A percentile compares a stretch with the other conserved stretches of the same genome.
phyloP scores from a whole-genome alignment of 1,140 invertebrate genomes.

The Pogonomyrmex californicus region DNA sequence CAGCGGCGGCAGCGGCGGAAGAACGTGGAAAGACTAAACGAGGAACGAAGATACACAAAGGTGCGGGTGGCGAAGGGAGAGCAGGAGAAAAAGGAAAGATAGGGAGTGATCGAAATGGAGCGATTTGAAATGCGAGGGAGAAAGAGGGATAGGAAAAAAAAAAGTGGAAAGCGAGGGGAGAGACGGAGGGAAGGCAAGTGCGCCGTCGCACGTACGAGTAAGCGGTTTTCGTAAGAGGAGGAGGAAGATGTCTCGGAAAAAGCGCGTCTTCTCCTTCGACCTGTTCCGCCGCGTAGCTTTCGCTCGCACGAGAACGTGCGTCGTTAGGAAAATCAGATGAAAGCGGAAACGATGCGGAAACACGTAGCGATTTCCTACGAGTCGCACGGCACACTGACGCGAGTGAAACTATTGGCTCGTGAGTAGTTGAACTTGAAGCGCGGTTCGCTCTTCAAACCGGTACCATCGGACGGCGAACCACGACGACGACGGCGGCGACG shows the following conservation, averaged over 20 bases:
- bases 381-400: conserved; percentile 34
- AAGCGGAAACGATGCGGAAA: background rate
- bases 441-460: conserved; percentile 71
- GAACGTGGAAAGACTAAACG: conserved; percentile 10
- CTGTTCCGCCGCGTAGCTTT: background rate
- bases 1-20: conserved; percentile 9
- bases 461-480: conserved; percentile 52
- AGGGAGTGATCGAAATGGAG: background rate
- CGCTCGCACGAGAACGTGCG: background rate
- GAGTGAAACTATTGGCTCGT: background rate
- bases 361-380: conserved; percentile 15
- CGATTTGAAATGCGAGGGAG: background rate
- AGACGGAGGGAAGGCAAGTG: background rate
- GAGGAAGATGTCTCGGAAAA: background rate
- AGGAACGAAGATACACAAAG: conserved; percentile 20
- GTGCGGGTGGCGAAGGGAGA: conserved; percentile 7
- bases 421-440: background rate
- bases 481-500: conserved; percentile 13
- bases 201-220: background rate
- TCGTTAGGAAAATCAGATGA: background rate
- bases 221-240: background rate
- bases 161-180: background rate
- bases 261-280: too few relatives aligned
- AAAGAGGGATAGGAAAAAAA: background rate
- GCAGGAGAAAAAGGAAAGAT: background rate